Evolutionary conservation across 2,797 vertebrate species (phyloP), one percentile per base, ranked within the genome.

Genomic region (Phoxinus dragarum): DNA sequence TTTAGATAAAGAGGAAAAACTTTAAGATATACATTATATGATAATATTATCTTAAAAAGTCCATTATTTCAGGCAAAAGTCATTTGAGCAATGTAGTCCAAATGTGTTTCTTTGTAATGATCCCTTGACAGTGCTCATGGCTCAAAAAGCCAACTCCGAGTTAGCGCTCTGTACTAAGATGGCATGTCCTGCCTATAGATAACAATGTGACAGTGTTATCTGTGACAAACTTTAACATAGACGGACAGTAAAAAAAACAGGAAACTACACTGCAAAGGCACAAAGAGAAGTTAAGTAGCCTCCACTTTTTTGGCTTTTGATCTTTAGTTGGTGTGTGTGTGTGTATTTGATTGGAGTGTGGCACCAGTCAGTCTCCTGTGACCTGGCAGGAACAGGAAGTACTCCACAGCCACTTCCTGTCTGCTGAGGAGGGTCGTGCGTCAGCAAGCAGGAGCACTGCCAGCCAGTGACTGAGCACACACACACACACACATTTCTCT

Each of bases 331-430:
- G 80, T 71, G 84, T 54, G 72, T 87, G 56, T 52, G 10, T 80
- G 81, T 76, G 80, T 68, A 78, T 86, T 79, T 84, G 74, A 86
- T 81, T 68, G 74, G 84, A 88, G 73, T 85, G 87, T 90, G 89
- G 96, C 96, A 96, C 95, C 95, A 95, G 94, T 92, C 93, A 94
- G 95, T 96, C 95, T 95, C 94, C 93, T 93, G 92, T 89, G 93
- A 92, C 90, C 91, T 94, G 92, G 92, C 94, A 95, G 95, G 93
- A 94, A 94, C 93, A 94, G 94, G 95, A 95, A 96, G 93, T 95
- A 93, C 88, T 95, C 91, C 91, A 92, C 93, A 91, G 93, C 90
- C 91, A 94, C 92, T 95, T 96, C 96, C 96, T 93, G 94, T 93
- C 94, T 93, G 91, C 84, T 89, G 91, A 89, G 73, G 54, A 91